Evolutionary conservation across 2,797 vertebrate species (phyloP).

Genomic region (Limnodromus scolopaceus): DNA sequence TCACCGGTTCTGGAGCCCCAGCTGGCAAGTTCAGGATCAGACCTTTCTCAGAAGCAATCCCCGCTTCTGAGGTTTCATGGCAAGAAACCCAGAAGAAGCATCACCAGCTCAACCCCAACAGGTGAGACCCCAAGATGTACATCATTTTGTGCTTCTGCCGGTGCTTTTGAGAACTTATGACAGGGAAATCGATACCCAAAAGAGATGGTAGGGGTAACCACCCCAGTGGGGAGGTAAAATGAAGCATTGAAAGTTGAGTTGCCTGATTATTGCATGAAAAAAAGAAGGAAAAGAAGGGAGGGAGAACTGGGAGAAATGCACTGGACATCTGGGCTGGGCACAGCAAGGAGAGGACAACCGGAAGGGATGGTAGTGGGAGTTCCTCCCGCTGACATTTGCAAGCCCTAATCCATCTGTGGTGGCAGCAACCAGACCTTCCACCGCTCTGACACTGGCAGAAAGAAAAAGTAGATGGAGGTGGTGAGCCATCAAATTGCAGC

Average conservation of each 20-base stretch:
- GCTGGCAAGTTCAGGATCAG: not conserved
- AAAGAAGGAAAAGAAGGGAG: not conserved
- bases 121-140: not conserved
- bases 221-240: not conserved
- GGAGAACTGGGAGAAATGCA: not conserved
- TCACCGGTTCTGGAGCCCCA: not conserved
- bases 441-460: not conserved
- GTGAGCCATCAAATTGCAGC: not conserved
- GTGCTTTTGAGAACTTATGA: not conserved
- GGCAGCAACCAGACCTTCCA: not conserved
- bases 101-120: not conserved
- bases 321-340: not conserved
- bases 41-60: not conserved
- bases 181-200: not conserved
- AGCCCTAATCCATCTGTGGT: rapidly evolving
- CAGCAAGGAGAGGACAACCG: not conserved
- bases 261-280: not conserved
- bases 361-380: not conserved
- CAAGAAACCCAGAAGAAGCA: not conserved
- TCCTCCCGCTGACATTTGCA: not conserved
- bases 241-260: not conserved
- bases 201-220: not conserved
- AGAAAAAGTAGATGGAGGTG: not conserved
- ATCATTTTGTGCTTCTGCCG: not conserved
- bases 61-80: not conserved